Percentiles rank a stretch among this genome's conserved stretches.
Conservation (phyloP, 2,888 invertebrate species). For the Erebia palarica region DNA sequence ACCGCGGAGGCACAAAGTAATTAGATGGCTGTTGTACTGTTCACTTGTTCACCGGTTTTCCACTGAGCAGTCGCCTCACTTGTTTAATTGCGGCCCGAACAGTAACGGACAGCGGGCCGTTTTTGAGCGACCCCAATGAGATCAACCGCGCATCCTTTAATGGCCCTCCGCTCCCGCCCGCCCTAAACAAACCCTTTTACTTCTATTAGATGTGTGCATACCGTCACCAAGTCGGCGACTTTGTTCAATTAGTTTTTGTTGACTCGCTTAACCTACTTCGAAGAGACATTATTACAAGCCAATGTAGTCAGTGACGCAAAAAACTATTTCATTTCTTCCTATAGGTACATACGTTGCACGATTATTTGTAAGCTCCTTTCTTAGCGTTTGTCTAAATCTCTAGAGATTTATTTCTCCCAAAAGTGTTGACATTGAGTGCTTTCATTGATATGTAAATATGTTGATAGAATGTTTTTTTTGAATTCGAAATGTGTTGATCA, state of each 20-base stretch:
- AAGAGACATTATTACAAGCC: not conserved
- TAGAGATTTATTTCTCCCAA: too few species aligned
- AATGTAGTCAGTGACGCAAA: not conserved
- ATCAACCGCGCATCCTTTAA: conserved; percentile 71
- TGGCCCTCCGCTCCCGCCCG: conserved; percentile 53
- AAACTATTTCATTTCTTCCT: too few species aligned
- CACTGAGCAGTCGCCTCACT: conserved; percentile 64
- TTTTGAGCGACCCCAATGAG: conserved; percentile 70
- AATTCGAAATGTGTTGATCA: too few species aligned
- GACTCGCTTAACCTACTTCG: conserved; percentile 8
- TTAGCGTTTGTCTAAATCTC: too few species aligned
- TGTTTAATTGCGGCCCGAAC: conserved; percentile 75
- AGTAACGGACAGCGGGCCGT: conserved; percentile 72
- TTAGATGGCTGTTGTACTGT: conserved; percentile 74
- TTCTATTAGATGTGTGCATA: conserved; percentile 37
- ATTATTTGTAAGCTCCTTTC: too few species aligned
- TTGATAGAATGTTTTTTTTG: too few species aligned
- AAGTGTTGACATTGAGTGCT: too few species aligned
- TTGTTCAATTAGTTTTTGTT: conserved; percentile 27
- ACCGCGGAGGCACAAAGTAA: conserved; percentile 67
- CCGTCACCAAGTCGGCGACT: conserved; percentile 29
- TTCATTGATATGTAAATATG: too few species aligned
- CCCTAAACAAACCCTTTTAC: conserved; percentile 38
- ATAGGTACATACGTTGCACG: too few species aligned
- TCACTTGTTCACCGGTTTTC: conserved; percentile 74